Conservation (phyloP, 1,140 invertebrate genomes). For the Amphibalanus amphitrite region DNA sequence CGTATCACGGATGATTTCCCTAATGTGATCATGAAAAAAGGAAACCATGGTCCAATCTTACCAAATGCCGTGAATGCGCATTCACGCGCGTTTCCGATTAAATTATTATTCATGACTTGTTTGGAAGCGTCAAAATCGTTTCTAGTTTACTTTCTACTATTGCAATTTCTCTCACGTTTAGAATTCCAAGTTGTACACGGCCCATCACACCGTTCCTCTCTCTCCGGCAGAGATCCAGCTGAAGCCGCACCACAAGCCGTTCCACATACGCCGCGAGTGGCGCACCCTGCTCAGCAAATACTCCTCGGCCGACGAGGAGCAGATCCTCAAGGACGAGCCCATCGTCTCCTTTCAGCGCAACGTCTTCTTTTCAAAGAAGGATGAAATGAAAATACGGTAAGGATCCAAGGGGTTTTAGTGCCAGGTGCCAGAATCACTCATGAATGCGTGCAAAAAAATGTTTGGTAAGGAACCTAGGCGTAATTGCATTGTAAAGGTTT, state of each 20-base stretch:
- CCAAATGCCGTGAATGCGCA: too few species aligned
- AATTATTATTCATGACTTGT: too few species aligned
- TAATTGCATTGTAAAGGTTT: not conserved
- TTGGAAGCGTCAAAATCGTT: too few species aligned
- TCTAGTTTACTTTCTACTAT: too few species aligned
- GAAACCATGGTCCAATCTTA: constrained; percentile 76
- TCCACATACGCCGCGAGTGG: constrained; percentile 65
- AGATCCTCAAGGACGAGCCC: constrained; percentile 56
- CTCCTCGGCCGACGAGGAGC: constrained; percentile 25
- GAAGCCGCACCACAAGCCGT: constrained; percentile 67
- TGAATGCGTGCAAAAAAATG: constrained; percentile 49
- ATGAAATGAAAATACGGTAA: constrained; percentile 56
- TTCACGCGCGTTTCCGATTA: too few species aligned
- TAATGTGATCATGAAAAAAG: too few species aligned
- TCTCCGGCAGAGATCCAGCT: constrained; percentile 64
- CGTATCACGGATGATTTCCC: too few species aligned
- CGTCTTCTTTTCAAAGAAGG: constrained; percentile 61
- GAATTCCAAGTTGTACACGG: too few species aligned
- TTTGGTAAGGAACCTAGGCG: not conserved
- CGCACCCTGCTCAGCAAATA: constrained; percentile 32
- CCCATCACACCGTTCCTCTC: too few species aligned
- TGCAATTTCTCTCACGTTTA: too few species aligned
- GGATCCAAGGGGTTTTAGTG: too few species aligned
- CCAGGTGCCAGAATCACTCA: too few species aligned
- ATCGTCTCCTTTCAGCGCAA: constrained; percentile 66